Evolutionary conservation across 2,113 vertebrate species (phyloP), one percentile per base, ranked within the genome.

Genomic region (Rhombomys opimus): DNA sequence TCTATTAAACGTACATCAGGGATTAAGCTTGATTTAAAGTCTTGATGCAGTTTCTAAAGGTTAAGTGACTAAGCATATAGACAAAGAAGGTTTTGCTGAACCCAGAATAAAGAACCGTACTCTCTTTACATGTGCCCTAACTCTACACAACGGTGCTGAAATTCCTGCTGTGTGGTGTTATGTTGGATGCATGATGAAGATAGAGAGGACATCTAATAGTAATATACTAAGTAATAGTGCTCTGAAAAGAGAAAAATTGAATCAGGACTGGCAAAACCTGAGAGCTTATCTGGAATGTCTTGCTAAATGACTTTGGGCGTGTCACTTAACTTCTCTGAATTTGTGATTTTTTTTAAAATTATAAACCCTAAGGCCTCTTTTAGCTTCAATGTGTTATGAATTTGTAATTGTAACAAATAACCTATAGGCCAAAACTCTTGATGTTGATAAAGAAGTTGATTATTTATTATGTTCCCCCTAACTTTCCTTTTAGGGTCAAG

Each of bases 241-340:
- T 57, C 1, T 73, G 27, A 35, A 80, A 86, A 81, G 80, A 57
- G 38, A 41, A 93, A 10, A 41, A 78, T 63, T 50, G 59, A 30
- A 77, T 77, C 50, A 70, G 20, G 50, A 89, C 54, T 86, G 54
- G 11, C 25, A 89, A 94, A 92, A 57, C 25, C n/a, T 92, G 23
- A 68, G 59, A 63, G 8, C 85, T 95, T 90, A 77, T 76, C 88
- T 94, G 75, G n/a, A 96, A 94, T 41, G 76, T 84, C 96, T 93
- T 89, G 20, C 61, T 92, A 61, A 63, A 32, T 41, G 85, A 95
- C 27, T 78, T 77, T 38, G 41, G 54, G 22, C 38, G 61, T 92
- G 25, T 93, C 92, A 77, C 30, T 87, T 90, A 78, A 95, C 57
- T 13, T 89, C 77, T 94, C 61, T 68, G 52, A 89, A 59, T 50